Base-by-base conservation (phyloP, 2,797 vertebrate genomes). In the Chelon auratus region DNA sequence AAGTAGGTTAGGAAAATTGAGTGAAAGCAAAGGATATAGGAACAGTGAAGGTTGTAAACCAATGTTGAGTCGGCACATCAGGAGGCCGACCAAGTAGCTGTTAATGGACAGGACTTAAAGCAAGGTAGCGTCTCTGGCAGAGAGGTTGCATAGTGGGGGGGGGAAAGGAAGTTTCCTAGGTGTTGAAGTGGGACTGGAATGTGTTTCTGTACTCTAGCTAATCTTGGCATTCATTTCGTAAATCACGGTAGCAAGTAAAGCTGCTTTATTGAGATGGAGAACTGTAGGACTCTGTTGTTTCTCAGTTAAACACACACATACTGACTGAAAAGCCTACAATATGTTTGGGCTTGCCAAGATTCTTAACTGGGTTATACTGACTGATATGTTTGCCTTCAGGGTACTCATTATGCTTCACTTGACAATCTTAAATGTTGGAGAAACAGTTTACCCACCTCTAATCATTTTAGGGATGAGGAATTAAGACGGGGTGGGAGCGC, bases 131-230 rank as follows among this genome's bases (percentile, higher is more conserved):
- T 68, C 22, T 14, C 15, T 18, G 39, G 47, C 6, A 12, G 60
- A 24, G n/a, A 40, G 14, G 15, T 20, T 61, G 60, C 26, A 12
- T 24, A 51, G 55, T 36, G 63, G 33, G 33, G 56, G 56, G 22
- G 22, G 22, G 2, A 22, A 57, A 70, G 60, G 75, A 66, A 56
- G 87, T 91, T 88, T 85, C 81, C 81, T 66, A 82, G 87, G 82
- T 84, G 75, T 48, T 83, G 57, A 53, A 65, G 7, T 14, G 39
- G 57, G 66, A 50, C 52, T 77, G 82, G 89, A 84, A 84, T 59
- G 37, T 30, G 18, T 64, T 7, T 55, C 7, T 77, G 61, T 63
- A 33, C 53, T 64, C 52, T 45, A 20, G 65, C 73, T 56, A 65
- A 83, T 65, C 63, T 53, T 52, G 48, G 13, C 54, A 60, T 81